These are phyloP conservation scores for Scaptomyza montana DNA, from an alignment of 1,140 invertebrate genomes.

Conservation along the genomic window DNA sequence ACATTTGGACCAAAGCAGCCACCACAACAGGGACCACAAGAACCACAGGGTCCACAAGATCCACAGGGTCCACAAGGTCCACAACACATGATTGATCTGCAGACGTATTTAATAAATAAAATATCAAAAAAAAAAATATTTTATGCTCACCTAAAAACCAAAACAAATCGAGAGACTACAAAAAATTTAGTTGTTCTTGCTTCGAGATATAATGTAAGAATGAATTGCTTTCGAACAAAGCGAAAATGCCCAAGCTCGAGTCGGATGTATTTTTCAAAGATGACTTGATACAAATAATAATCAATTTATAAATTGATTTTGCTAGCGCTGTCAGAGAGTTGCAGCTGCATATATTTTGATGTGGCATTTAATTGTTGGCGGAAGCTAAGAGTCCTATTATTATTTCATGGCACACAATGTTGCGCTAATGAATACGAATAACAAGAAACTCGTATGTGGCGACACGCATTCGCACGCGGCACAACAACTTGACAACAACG, in stretches of 20 bases:
- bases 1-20: slow-evolving; percentile 41
- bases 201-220: slow-evolving; percentile 21
- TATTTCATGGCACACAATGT: slow-evolving; percentile 68
- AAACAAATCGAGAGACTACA: slow-evolving; percentile 36
- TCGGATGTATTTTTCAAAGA: neutral
- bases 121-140: neutral
- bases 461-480: slow-evolving; percentile 47
- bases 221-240: neutral
- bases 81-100: slow-evolving; percentile 37
- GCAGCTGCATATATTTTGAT: slow-evolving; percentile 10
- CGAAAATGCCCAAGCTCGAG: neutral
- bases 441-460: slow-evolving; percentile 48
- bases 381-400: slow-evolving; percentile 47
- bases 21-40: slow-evolving; percentile 11
- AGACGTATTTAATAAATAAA: neutral
- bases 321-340: neutral
- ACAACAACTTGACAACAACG: slow-evolving; percentile 52
- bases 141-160: slow-evolving; percentile 18
- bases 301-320: neutral
- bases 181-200: slow-evolving; percentile 41
- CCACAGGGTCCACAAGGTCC: slow-evolving; percentile 36
- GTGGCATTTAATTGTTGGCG: slow-evolving; percentile 49
- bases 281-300: slow-evolving; percentile 1
- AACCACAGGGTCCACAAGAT: slow-evolving; percentile 2
- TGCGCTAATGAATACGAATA: slow-evolving; percentile 79